phyloP scores from a whole-genome alignment of 92 coral and sea anemone species.

The Epizoanthus ramosus region DNA sequence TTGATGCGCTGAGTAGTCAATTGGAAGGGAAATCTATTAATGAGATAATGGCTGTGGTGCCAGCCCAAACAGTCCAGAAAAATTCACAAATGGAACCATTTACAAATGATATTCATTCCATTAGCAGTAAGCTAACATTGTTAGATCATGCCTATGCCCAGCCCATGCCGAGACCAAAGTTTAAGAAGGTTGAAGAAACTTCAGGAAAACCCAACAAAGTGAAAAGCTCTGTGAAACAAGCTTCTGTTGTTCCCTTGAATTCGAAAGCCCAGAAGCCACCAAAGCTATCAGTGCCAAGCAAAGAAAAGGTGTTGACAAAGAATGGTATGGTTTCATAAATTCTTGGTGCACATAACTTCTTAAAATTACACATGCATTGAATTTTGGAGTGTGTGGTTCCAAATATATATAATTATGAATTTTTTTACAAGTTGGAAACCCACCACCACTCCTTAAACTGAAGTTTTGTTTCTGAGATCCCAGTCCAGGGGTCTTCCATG shows the following conservation, averaged over 20 bases:
- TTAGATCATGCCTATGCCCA: slow-evolving; percentile 88
- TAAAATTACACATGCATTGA: no score
- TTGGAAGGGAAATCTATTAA: slow-evolving; percentile 32
- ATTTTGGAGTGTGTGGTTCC: no score
- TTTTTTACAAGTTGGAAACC: neutral
- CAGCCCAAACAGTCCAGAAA: slow-evolving; percentile 37
- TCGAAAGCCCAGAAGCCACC: slow-evolving; percentile 25
- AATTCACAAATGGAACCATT: slow-evolving; percentile 37
- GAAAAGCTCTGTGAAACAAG: slow-evolving; percentile 13
- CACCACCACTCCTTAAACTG: neutral
- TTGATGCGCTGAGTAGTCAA: slow-evolving; percentile 31
- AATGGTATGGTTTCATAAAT: slow-evolving; percentile 22
- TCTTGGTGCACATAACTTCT: no score
- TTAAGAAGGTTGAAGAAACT: neutral
- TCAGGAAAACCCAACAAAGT: slow-evolving; percentile 7
- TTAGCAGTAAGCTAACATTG: slow-evolving; percentile 78
- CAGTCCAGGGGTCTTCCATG: no score
- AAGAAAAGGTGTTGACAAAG: slow-evolving; percentile 33
- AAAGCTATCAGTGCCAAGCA: slow-evolving; percentile 34
- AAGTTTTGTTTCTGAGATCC: no score
- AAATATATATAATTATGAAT: no score
- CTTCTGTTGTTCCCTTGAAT: neutral
- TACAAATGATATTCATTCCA: slow-evolving; percentile 64
- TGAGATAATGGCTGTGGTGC: slow-evolving; percentile 7
- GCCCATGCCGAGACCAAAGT: slow-evolving; percentile 69